These are phyloP conservation scores for Ladona fulva DNA, from an alignment of 1,140 invertebrate species.

Conservation along the genomic window DNA sequence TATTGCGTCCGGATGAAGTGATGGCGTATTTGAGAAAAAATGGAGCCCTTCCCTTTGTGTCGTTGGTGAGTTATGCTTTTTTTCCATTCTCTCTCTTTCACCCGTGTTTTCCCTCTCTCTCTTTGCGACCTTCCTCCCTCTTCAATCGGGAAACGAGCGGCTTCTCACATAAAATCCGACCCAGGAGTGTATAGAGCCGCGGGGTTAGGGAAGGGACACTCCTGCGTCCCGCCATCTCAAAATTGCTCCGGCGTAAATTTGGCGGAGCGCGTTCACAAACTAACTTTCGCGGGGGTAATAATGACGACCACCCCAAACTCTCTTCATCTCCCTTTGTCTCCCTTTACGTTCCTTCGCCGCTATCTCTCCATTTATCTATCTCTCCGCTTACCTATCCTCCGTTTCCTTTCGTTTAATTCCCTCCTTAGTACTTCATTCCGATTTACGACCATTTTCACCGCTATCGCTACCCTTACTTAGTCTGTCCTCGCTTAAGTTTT, in stretches of 20 bases:
- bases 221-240: neutral
- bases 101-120: too few relatives aligned
- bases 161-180: neutral
- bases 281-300: neutral
- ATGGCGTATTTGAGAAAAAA: too few relatives aligned
- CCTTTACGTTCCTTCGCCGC: neutral
- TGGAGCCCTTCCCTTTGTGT: neutral
- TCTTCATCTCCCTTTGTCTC: neutral
- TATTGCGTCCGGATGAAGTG: neutral
- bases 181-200: too few relatives aligned
- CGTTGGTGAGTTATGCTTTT: neutral
- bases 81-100: neutral
- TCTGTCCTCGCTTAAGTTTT: too few relatives aligned
- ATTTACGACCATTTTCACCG: too few relatives aligned
- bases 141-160: neutral
- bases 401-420: too few relatives aligned
- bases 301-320: neutral
- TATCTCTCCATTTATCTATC: neutral
- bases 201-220: neutral
- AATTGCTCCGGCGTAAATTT: neutral
- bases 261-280: neutral
- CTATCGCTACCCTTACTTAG: too few relatives aligned
- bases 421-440: too few relatives aligned
- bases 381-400: neutral
- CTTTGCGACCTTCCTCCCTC: too few relatives aligned